phyloP scores from a whole-genome alignment of 2,797 vertebrate species.

The Syngnathus acus region DNA sequence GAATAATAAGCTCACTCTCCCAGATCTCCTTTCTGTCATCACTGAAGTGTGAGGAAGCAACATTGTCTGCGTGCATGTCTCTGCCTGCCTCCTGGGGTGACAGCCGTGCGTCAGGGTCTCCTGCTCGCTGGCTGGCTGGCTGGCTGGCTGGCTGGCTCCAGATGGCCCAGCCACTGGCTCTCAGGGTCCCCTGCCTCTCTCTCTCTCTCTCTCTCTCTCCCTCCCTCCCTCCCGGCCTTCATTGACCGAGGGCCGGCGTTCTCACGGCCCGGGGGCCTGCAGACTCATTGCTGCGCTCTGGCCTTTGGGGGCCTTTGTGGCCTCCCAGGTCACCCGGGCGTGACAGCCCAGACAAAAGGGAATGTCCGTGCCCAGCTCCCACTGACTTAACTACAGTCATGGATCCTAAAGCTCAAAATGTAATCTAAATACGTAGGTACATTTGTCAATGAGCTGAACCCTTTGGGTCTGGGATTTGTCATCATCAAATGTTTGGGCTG shows the following conservation, averaged over 20 bases:
- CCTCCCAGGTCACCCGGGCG: constrained; percentile 56
- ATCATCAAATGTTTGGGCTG: no score
- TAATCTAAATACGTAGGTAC: background rate
- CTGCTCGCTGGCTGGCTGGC: constrained; percentile 11
- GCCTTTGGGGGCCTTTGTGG: constrained; percentile 63
- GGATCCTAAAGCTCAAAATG: background rate
- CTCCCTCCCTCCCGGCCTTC: constrained; percentile 46
- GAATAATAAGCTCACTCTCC: constrained; percentile 51
- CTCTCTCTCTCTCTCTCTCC: no score
- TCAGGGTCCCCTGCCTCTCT: constrained; percentile 42
- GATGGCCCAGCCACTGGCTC: constrained; percentile 63
- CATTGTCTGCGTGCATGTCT: constrained; percentile 45
- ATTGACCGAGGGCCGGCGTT: constrained; percentile 63
- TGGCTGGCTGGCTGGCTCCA: constrained; percentile 56
- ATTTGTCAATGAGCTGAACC: background rate
- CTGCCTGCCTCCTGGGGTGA: constrained; percentile 12
- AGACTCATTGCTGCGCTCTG: constrained; percentile 56
- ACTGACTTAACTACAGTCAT: background rate
- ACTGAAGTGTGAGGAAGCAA: constrained; percentile 49
- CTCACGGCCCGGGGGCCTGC: constrained; percentile 68
- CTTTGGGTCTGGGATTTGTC: no score
- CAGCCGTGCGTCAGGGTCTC: constrained; percentile 11
- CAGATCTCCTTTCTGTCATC: constrained; percentile 56
- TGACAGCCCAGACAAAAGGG: constrained; percentile 9
- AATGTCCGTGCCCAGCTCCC: constrained; percentile 1